Evolutionary conservation across 2,888 invertebrate species (phyloP), one percentile per base, ranked within the genome.

Genomic region (Drosophila tanythrix): DNA sequence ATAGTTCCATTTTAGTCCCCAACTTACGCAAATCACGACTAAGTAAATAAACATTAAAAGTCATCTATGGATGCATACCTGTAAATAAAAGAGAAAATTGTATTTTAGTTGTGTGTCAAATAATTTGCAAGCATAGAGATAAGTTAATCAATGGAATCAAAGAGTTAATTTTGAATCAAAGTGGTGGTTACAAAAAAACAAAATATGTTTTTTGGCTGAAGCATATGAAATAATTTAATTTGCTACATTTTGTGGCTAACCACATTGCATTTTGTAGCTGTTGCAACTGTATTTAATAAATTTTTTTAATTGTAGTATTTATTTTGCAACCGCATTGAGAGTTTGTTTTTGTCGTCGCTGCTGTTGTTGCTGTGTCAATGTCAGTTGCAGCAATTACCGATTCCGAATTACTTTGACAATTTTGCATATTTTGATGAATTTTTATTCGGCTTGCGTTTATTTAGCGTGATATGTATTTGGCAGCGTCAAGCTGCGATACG

Each of bases 171-270:
- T 71, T n/a, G 46, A 51, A 56, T 35, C 27, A n/a, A 38, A 46
- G 25, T 59, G 52, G 52, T 46, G 13, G 35, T 73, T 70, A 61
- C 21, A 38, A 56, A 48, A 38, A n/a, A 63, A 25, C 0, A 27
- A 15, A 31, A 15, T 29, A 27, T 27, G 27, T 62, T 27, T 57
- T 25, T 36, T 68, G 53, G 51, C 64, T 65, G 36, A 46, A 48
- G 33, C 31, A 56, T 36, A 63, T 61, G 64, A 64, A 81, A 73
- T 84, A 77, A 84, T 85, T 89, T 65, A 80, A 85, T 89, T 83
- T 80, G 74, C 66, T 71, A 71, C 85, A 74, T 70, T 70, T 83
- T 88, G 84, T 53, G 84, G 84, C 59, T 68, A 69, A 81, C 88
- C 90, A 40, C 84, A 85, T 21, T 18, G 64, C n/a, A 60, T 67